Base-by-base conservation (phyloP, 2,113 vertebrate genomes). In the Eonycteris spelaea region DNA sequence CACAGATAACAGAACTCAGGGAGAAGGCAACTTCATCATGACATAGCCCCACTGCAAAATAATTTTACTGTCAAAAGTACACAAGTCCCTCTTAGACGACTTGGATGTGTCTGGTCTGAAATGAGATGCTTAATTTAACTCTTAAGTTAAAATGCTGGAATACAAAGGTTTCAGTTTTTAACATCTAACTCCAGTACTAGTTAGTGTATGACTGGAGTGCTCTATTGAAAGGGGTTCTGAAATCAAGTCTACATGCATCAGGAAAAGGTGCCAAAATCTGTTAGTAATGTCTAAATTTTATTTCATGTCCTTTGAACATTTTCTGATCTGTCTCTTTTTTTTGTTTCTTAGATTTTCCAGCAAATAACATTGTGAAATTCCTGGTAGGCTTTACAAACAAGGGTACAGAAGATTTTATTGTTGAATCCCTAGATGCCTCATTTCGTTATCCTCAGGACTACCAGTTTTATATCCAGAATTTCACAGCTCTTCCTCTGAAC, bases 391-490 rank as follows among this genome's bases (percentile, higher is more conserved):
- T 99, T 98, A 99, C 99, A 92, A 99, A 99, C 97, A 99, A 99
- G 97, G 99, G 99, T 57, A 3, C 98, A 30, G 99, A 99, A 90
- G 99, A 99, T 97, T 99, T 99, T 95, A 96, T 99, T 2, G 98
- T 99, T 0, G 99, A 99, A 86, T 99, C 99, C 73, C 98, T 99
- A 0, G 99, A 99, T 74, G 99, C 99, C 26, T 99, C 99, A 0
- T 99, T 99, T 98, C 99, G 99, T 61, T 99, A 99, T 90, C 99
- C 99, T 40, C 99, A 99, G 97, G 99, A 99, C 98, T 99, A 99
- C 93, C 99, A 99, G 98, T 99, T 99, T 97, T 99, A 99, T 90
- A 99, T 99, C 98, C 99, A 99, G 99, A 99, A 99, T 98, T 99
- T 99, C 99, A 99, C 99, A 0, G 99, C 99, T 30, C 99, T 99